phyloP scores from a whole-genome alignment of 2,797 vertebrate genomes.

The Sebastes jordani region DNA sequence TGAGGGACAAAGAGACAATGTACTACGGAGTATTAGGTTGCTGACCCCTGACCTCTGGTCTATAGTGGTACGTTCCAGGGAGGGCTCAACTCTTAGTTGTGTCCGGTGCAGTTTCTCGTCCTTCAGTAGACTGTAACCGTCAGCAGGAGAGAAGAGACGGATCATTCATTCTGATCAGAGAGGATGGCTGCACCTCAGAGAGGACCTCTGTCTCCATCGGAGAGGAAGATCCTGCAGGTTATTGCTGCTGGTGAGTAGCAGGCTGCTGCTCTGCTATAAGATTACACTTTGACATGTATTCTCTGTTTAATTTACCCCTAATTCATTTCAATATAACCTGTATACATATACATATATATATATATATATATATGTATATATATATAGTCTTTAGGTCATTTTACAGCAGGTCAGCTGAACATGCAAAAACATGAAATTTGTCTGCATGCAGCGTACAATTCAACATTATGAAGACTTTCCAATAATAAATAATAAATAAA shows the following conservation, averaged over 20 bases:
- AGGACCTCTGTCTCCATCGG: slow-evolving; percentile 82
- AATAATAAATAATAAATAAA: background rate
- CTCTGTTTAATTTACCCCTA: background rate
- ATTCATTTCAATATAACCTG: background rate
- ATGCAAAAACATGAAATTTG: no score
- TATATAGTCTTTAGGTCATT: background rate
- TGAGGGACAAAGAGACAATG: no score
- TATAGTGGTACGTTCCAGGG: slow-evolving; percentile 41
- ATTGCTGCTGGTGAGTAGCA: slow-evolving; percentile 83
- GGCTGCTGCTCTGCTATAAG: background rate
- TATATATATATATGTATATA: no score
- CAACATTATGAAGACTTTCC: no score
- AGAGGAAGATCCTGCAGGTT: slow-evolving; percentile 83
- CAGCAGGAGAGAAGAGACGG: background rate
- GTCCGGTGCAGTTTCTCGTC: background rate
- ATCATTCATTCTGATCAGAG: background rate
- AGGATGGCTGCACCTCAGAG: slow-evolving; percentile 80
- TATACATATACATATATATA: no score
- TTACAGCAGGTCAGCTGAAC: background rate
- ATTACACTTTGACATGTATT: background rate
- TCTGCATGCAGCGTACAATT: no score
- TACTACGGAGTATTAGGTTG: no score
- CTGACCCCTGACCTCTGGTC: no score
- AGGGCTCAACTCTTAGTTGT: background rate
- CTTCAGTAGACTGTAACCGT: background rate